Conservation (phyloP, 2,888 invertebrate genomes). For the Clepsis dumicolana region DNA sequence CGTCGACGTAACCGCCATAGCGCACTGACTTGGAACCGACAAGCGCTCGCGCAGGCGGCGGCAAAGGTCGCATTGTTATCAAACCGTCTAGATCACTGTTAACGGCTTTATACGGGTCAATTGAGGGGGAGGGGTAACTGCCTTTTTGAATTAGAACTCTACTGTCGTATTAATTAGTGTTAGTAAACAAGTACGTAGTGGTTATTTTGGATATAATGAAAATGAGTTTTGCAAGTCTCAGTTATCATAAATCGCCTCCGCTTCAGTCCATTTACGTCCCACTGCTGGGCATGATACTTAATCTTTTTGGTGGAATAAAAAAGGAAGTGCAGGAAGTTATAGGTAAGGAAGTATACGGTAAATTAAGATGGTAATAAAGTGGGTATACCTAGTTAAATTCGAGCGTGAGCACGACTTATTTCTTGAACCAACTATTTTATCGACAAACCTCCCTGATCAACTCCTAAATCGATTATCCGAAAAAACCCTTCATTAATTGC, state of each 20-base stretch:
- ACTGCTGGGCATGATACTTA: too few species aligned
- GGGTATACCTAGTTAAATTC: too few species aligned
- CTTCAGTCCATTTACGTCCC: too few species aligned
- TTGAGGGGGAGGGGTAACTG: background rate
- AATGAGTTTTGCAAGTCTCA: too few species aligned
- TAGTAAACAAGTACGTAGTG: too few species aligned
- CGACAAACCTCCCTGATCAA: background rate
- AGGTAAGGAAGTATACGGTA: too few species aligned
- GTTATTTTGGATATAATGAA: too few species aligned
- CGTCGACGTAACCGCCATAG: conserved; percentile 31
- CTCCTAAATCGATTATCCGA: conserved; percentile 64
- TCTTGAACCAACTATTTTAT: background rate
- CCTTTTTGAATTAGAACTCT: background rate
- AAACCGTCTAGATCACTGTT: conserved; percentile 17
- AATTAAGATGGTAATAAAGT: too few species aligned
- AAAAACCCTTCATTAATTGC: conserved; percentile 76
- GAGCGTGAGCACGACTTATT: too few species aligned
- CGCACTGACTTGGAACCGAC: conserved; percentile 38
- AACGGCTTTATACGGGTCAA: background rate
- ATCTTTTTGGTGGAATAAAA: background rate
- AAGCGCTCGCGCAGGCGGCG: conserved; percentile 6
- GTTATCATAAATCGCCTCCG: background rate
- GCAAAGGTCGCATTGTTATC: conserved; percentile 30
- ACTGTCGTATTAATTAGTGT: background rate
- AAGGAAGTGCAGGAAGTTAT: background rate